A percentile compares a stretch with the other conserved stretches of the same genome.
Conservation (phyloP, 1,140 invertebrate species). For the Pseudomyrmex flavicornis region DNA sequence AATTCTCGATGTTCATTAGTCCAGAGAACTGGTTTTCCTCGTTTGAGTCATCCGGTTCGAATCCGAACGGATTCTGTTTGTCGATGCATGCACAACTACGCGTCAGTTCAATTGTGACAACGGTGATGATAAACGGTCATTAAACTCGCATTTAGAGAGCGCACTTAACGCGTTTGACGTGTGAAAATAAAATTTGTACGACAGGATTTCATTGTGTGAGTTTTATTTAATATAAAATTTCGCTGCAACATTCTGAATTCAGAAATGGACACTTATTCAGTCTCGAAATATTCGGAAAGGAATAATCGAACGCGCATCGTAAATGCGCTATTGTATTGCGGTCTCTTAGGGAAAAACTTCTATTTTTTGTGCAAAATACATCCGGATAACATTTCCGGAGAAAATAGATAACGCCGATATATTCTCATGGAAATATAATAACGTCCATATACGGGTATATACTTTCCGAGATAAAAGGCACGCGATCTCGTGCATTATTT, state of each 20-base stretch:
- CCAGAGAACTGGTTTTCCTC: slow-evolving; percentile 29
- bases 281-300: neutral
- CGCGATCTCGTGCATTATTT: slow-evolving; percentile 22
- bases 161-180: neutral
- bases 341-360: too few species aligned
- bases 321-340: neutral
- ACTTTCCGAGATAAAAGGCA: slow-evolving; percentile 33
- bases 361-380: neutral
- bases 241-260: too few species aligned
- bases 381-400: neutral
- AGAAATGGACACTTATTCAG: neutral
- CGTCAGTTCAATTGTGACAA: slow-evolving; percentile 14
- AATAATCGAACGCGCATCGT: neutral
- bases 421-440: slow-evolving; percentile 28
- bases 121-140: neutral
- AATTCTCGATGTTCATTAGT: slow-evolving; percentile 38
- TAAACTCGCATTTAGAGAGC: neutral
- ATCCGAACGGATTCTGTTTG: slow-evolving; percentile 6
- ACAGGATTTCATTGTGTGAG: neutral
- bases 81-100: slow-evolving; percentile 28
- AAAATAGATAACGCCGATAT: neutral
- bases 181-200: neutral
- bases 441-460: slow-evolving; percentile 10
- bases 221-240: too few species aligned
- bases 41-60: slow-evolving; percentile 17